A percentile compares a stretch with the other conserved stretches of the same genome.
Conservation (phyloP, 1,140 invertebrate genomes). For the Drosophila athabasca region DNA sequence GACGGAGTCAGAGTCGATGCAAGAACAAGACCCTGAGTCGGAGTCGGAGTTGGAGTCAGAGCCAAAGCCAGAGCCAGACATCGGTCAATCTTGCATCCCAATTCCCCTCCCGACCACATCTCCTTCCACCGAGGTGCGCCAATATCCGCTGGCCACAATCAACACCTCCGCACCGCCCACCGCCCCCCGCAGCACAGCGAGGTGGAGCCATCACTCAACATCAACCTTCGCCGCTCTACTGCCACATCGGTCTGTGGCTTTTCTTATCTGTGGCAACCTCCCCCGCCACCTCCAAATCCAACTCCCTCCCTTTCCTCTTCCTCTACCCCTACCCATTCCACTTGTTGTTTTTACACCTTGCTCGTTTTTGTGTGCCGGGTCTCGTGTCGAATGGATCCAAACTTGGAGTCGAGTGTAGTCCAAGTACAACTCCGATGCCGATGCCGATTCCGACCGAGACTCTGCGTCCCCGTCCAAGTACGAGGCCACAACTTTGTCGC, state of each 20-base stretch:
- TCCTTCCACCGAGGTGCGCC: constrained; percentile 11
- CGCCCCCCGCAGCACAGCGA: constrained; percentile 19
- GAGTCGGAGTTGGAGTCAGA: constrained; percentile 5
- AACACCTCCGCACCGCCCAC: constrained; percentile 67
- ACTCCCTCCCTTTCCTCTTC: background rate
- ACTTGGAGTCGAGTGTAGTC: constrained; percentile 26
- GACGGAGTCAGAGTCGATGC: constrained; percentile 9
- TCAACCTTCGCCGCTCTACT: constrained; percentile 37
- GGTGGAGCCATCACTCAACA: constrained; percentile 68
- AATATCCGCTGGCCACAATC: constrained; percentile 71
- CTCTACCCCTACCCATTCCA: constrained; percentile 10
- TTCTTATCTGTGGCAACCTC: constrained; percentile 42
- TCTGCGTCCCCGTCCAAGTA: constrained; percentile 15
- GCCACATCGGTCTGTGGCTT: constrained; percentile 45
- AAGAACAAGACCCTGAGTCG: background rate
- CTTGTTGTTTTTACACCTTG: constrained; percentile 74
- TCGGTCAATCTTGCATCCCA: constrained; percentile 56
- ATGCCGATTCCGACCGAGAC: background rate
- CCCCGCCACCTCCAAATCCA: constrained; percentile 8
- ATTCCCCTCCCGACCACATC: background rate
- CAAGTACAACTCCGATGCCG: constrained; percentile 14
- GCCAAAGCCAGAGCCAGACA: constrained; percentile 53
- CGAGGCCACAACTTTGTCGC: constrained; percentile 33
- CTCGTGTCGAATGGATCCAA: constrained; percentile 60
- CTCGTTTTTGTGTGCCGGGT: constrained; percentile 43